Base-by-base conservation (phyloP, 2,888 invertebrate species). In the Lathronympha strigana region DNA sequence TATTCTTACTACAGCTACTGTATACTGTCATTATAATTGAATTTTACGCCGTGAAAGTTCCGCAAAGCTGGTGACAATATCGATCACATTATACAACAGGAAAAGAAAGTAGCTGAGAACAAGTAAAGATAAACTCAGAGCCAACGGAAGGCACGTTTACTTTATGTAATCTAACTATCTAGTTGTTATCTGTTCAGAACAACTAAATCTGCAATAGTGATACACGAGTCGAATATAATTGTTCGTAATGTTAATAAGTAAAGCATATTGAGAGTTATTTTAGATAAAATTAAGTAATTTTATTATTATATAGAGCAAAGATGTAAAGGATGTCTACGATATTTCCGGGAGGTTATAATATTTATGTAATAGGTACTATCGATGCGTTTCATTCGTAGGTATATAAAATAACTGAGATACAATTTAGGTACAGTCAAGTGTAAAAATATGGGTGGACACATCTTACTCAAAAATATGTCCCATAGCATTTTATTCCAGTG, bases 111-210 rank as follows among this genome's bases (percentile, higher is more conserved):
- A 51, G 33, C 43, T 33, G 8, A 50, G 31, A 63, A 43, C 21
- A 45, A 57, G 19, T 57, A 57, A 43, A 33, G 62, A 47, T 62
- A 62, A 45, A 50, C 55, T 31, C 17, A 40, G 31, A 51, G 63
- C 38, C 17, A 45, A 62, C 57, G 63, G 40, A 63, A 58, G 57
- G 50, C 63, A 50, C 57, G 50, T 55, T 57, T 63, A 33, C 38
- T 43, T 55, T 58, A 51, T 58, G 23, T 51, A 51, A 51, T 51
- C 33, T 33, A 25, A 47, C 36, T 36, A 50, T 17, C 25, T 45
- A 57, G 49, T 21, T 15, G 31, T 57, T 43, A 50, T 57, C 50
- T 57, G 40, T 31, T 19, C 28, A 31, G 19, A 43, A 57, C 45
- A 57, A 43, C 28, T 43, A 43, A 43, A 43, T 57, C 31, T n/a